These are phyloP conservation scores for Martes flavigula DNA, from an alignment of 2,797 vertebrate species.

Conservation along the genomic window DNA sequence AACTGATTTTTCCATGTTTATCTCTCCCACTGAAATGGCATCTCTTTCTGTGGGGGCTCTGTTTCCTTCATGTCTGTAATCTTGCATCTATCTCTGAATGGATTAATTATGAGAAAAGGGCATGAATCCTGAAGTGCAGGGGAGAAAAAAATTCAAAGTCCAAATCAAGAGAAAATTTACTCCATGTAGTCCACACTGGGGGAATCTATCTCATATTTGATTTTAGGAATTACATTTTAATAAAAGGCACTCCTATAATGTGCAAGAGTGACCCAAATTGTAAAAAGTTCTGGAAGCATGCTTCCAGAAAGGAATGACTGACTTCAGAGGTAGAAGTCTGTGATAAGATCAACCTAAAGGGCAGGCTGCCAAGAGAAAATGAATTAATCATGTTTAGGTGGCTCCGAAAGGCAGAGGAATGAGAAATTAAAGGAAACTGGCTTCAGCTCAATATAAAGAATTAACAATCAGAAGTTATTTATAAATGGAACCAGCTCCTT, in stretches of 20 bases:
- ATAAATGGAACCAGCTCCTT: constrained; percentile 23
- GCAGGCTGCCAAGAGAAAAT: not conserved
- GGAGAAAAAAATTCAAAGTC: not conserved
- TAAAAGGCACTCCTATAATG: not conserved
- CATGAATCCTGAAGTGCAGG: not conserved
- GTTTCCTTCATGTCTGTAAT: not conserved
- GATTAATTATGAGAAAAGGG: not conserved
- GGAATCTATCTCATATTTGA: not conserved
- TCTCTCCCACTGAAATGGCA: not conserved
- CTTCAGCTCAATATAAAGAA: constrained; percentile 30
- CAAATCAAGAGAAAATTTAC: not conserved
- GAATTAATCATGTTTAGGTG: constrained; percentile 2
- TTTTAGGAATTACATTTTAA: constrained; percentile 41
- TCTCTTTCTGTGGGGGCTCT: not conserved
- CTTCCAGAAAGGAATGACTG: not conserved
- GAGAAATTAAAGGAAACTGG: not conserved
- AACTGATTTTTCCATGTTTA: not conserved
- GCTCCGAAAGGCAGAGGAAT: not conserved
- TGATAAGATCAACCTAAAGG: not conserved
- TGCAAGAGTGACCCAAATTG: not conserved
- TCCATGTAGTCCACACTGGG: not conserved
- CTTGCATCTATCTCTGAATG: not conserved
- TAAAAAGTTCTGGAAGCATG: constrained; percentile 7
- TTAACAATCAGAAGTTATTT: not conserved
- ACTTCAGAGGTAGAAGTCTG: not conserved